Evolutionary conservation across 2,888 invertebrate species (phyloP).

Genomic region (Lymantria monacha): DNA sequence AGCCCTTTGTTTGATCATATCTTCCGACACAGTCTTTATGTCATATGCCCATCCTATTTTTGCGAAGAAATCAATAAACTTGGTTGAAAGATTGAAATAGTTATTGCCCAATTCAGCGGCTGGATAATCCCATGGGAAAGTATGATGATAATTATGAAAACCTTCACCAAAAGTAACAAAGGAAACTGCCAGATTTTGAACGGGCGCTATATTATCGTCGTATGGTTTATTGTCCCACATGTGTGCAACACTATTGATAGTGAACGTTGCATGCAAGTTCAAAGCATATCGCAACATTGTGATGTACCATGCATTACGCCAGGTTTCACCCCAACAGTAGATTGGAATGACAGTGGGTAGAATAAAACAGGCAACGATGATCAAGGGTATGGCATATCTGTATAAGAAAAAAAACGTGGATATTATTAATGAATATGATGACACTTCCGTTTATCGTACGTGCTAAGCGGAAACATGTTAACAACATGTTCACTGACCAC

Average conservation of each 20-base stretch:
- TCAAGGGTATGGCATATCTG: constrained; percentile 84
- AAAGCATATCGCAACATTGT: constrained; percentile 74
- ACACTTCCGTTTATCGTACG: too few species aligned
- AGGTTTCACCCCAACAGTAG: constrained; percentile 82
- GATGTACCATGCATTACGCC: constrained; percentile 61
- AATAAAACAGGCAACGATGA: constrained; percentile 75
- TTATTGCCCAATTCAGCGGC: constrained; percentile 53
- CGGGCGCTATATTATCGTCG: constrained; percentile 51
- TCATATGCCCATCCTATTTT: constrained; percentile 57
- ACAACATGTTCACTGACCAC: too few species aligned
- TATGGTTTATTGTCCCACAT: constrained; percentile 70
- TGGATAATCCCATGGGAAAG: constrained; percentile 57
- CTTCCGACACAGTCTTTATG: constrained; percentile 40
- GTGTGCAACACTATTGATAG: constrained; percentile 85
- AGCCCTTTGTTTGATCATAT: constrained; percentile 34
- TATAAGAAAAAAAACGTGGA: constrained; percentile 20
- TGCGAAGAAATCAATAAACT: constrained; percentile 53
- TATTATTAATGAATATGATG: neutral
- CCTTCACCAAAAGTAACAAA: constrained; percentile 48
- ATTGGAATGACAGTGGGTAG: constrained; percentile 83
- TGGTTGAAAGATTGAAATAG: constrained; percentile 43
- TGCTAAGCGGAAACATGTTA: too few species aligned
- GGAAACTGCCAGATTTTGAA: constrained; percentile 36
- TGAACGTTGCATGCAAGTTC: constrained; percentile 83
- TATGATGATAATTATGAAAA: constrained; percentile 57